Base-by-base conservation (phyloP, 2,888 invertebrate genomes). In the Lamellibrachia columna region DNA sequence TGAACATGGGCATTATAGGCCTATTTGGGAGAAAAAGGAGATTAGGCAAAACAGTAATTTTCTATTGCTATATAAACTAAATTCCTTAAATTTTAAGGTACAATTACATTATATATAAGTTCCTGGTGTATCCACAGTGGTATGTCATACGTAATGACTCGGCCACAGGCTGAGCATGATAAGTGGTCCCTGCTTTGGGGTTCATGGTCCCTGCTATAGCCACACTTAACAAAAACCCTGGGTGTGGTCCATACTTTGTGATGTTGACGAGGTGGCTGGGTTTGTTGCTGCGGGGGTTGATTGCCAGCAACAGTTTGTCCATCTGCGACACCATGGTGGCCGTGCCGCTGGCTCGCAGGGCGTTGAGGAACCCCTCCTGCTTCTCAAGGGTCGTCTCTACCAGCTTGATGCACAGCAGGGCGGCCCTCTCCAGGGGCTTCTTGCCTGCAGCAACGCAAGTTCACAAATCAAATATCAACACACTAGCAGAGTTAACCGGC, bases 231-330 rank as follows among this genome's bases (percentile, higher is more conserved):
- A 22, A 6, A 22, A 53, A 40, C 40, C 40, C 40, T 40, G 0
- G 55, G 15, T 53, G 91, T 9, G 11, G 4, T 9, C 58, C 97
- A 94, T 96, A 97, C 97, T 98, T 98, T 0, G 98, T 97, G 53
- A 98, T 97, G 94, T 98, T 98, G 75, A 98, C 97, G 94, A 98
- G 97, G 95, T 98, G 98, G 96, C 98, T 98, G 0, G 98, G 98
- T 95, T 97, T 97, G 8, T 98, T 98, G n/a, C 97, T 98, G 90
- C 98, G 97, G 1, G 98, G 97, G 97, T 98, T 98, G 92, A 98
- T 97, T 94, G 98, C 98, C 91, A 98, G 97, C 53, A 99, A 97
- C 2, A 99, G 97, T 94, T 98, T 98, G 94, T 98, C 98, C 53
- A 99, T 97, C 0, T 98, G 98, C 0, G 98, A 97, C 3, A 98